phyloP scores from a whole-genome alignment of 2,888 invertebrate genomes.

The Hypselothyrea guttata region DNA sequence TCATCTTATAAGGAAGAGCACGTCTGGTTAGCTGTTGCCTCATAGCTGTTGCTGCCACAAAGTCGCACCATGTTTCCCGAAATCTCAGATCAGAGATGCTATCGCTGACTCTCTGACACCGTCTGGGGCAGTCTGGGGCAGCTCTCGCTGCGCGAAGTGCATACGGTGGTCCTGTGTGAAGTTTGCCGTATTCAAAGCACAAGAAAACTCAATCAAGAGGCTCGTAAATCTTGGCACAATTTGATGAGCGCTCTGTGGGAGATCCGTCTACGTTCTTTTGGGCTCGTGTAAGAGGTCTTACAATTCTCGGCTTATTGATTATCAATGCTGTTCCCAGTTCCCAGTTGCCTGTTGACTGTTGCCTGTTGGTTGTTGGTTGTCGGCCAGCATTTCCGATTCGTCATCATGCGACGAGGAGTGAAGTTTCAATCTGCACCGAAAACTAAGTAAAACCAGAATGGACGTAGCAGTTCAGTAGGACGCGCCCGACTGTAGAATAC shows the following conservation, averaged over 20 bases:
- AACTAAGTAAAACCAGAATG: slow-evolving; percentile 27
- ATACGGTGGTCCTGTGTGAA: slow-evolving; percentile 73
- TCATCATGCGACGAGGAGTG: slow-evolving; percentile 64
- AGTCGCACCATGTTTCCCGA: slow-evolving; percentile 28
- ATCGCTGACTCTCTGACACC: background rate
- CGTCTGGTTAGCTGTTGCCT: slow-evolving; percentile 2
- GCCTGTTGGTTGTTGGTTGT: slow-evolving; percentile 1
- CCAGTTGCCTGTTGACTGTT: slow-evolving; percentile 12
- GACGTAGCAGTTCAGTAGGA: too few species aligned
- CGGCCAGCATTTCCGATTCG: slow-evolving; percentile 73
- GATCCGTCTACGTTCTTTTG: slow-evolving; percentile 34
- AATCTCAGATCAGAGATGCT: slow-evolving; percentile 25
- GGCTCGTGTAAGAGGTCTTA: slow-evolving; percentile 57
- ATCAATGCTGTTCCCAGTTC: slow-evolving; percentile 53
- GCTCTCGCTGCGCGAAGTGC: slow-evolving; percentile 23
- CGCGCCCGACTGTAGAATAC: too few species aligned
- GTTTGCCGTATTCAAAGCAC: slow-evolving; percentile 77
- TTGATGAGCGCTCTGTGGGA: slow-evolving; percentile 76
- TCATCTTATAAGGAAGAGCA: slow-evolving; percentile 42
- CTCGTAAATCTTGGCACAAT: slow-evolving; percentile 77
- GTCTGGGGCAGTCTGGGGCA: slow-evolving; percentile 7
- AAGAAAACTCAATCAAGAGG: slow-evolving; percentile 77
- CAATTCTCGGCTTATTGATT: slow-evolving; percentile 73
- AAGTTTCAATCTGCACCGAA: slow-evolving; percentile 60
- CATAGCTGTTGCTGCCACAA: slow-evolving; percentile 8